These are phyloP conservation scores for Cheilosia soror DNA, from an alignment of 2,888 invertebrate species.

Conservation along the genomic window DNA sequence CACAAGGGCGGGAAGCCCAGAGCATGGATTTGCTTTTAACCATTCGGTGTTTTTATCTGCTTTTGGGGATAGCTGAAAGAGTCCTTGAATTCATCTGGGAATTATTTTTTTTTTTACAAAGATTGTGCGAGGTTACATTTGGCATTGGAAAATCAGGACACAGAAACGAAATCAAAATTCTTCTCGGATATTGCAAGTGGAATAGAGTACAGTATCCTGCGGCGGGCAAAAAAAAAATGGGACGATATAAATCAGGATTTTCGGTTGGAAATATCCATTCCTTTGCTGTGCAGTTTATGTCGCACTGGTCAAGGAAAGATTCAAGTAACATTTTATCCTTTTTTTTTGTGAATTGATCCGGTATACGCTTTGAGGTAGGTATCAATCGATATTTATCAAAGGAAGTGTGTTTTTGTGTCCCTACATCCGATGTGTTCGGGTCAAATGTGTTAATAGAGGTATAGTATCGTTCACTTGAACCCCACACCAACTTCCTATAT, in stretches of 20 bases:
- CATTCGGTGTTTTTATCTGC: not conserved
- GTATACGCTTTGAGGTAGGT: not conserved
- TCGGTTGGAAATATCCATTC: conserved; percentile 1
- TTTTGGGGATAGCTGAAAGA: not conserved
- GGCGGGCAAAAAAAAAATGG: conserved; percentile 6
- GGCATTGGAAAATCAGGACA: conserved; percentile 4
- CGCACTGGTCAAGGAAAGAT: not conserved
- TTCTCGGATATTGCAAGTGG: not conserved
- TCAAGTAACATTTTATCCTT: conserved; percentile 3
- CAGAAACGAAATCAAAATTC: not conserved
- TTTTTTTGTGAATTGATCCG: not conserved
- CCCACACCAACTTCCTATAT: not conserved
- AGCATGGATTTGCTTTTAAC: conserved; percentile 33
- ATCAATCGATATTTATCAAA: conserved; percentile 5
- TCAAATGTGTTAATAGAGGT: conserved; percentile 1
- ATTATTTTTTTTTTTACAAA: not conserved
- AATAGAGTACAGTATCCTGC: conserved; percentile 14
- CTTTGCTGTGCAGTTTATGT: conserved; percentile 28
- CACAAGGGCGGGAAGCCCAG: not conserved
- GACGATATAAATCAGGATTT: conserved; percentile 56
- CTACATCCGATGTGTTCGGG: not conserved
- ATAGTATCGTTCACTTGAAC: not conserved
- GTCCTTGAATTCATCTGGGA: conserved; percentile 27
- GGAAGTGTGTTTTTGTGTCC: not conserved
- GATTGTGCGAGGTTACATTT: conserved; percentile 29